A percentile compares a stretch with the other conserved stretches of the same genome.
These are phyloP conservation scores for Embidobia sp. DNA, from an alignment of 2,888 invertebrate species.

Conservation along the genomic window DNA sequence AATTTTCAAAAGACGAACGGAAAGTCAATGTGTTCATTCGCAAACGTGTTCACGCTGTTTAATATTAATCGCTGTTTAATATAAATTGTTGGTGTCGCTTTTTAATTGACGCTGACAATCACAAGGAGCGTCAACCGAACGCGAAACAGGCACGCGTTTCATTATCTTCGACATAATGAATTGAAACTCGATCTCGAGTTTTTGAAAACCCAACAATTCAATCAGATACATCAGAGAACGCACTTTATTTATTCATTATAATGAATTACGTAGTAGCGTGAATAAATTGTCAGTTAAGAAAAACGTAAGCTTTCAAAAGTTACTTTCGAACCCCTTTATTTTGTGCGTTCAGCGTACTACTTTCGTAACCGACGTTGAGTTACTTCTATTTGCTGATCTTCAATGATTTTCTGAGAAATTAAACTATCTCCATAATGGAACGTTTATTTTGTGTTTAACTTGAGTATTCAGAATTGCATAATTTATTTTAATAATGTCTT, in stretches of 20 bases:
- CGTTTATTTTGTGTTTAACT: no score
- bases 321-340: no score
- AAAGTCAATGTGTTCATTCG: slow-evolving; percentile 30
- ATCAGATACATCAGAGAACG: neutral
- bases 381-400: no score
- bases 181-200: neutral
- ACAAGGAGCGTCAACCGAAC: neutral
- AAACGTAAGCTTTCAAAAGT: no score
- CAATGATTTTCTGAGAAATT: no score
- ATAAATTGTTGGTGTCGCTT: slow-evolving; percentile 12
- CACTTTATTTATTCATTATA: neutral
- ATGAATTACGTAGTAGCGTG: neutral
- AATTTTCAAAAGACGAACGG: neutral
- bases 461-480: no score
- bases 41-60: slow-evolving; percentile 13
- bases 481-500: no score
- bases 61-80: slow-evolving; percentile 42
- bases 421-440: no score
- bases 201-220: neutral
- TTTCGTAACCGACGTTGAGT: no score
- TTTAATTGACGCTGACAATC: neutral
- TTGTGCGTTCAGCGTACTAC: no score
- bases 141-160: neutral
- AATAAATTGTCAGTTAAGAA: no score
- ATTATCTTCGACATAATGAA: slow-evolving; percentile 15